Evolutionary conservation across 2,797 vertebrate genomes (phyloP).

Genomic region (Lithobates sylvaticus): DNA sequence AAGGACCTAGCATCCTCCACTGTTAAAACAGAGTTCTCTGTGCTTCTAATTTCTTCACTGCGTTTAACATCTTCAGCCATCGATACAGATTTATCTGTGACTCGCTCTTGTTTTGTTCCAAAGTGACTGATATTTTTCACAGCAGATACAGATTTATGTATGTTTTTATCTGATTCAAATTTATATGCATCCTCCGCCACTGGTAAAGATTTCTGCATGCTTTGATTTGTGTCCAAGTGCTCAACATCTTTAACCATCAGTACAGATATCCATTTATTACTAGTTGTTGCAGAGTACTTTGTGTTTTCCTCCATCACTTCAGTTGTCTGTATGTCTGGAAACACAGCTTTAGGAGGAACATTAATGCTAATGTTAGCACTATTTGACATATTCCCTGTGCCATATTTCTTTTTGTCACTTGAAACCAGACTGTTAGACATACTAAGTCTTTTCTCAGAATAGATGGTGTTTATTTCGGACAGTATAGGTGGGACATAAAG

Average conservation of each 20-base stretch:
- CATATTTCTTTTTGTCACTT: not conserved
- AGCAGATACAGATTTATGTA: not conserved
- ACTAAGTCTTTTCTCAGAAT: not conserved
- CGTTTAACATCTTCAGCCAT: not conserved
- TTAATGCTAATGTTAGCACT: not conserved
- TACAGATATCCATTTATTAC: not conserved
- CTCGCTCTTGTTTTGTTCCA: not conserved
- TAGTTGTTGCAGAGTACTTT: not conserved
- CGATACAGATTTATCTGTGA: not conserved
- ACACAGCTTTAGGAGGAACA: not conserved
- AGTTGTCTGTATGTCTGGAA: not conserved
- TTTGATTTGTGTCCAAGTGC: not conserved
- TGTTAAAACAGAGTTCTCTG: not conserved
- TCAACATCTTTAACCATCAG: not conserved
- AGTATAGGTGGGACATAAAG: slow-evolving; percentile 5
- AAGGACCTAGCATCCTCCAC: not conserved
- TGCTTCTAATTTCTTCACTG: not conserved
- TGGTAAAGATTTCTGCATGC: not conserved
- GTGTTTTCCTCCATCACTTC: not conserved
- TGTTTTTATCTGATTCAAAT: not conserved
- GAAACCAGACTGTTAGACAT: not conserved
- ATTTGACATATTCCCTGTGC: not conserved
- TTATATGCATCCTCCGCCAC: not conserved
- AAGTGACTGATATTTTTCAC: not conserved
- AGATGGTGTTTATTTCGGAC: not conserved